phyloP scores from a whole-genome alignment of 2,113 vertebrate species.

The Lipotes vexillifer region DNA sequence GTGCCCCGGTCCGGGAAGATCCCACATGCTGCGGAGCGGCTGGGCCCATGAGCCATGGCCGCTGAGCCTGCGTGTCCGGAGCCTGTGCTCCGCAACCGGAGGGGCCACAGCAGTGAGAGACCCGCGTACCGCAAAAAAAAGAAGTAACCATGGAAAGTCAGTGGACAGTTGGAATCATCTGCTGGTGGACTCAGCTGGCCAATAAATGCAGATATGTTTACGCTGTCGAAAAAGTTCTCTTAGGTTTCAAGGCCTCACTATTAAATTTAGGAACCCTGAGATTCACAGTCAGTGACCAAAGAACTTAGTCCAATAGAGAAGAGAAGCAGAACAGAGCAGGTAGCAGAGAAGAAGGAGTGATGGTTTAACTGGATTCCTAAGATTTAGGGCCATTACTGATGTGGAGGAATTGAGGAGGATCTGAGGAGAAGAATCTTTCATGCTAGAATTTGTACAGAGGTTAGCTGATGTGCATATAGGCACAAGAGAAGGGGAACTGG shows the following conservation, averaged over 20 bases:
- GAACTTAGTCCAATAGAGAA: neutral
- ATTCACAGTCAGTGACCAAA: neutral
- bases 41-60: too few species aligned
- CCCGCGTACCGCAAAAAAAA: neutral
- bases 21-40: too few species aligned
- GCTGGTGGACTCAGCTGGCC: neutral
- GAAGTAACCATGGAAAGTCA: conserved; percentile 1
- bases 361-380: neutral
- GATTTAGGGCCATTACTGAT: neutral
- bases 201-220: neutral
- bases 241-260: neutral
- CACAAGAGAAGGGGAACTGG: neutral
- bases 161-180: neutral
- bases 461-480: neutral
- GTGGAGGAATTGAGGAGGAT: neutral
- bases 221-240: neutral
- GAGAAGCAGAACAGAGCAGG: neutral
- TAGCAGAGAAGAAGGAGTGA: neutral
- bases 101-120: too few species aligned
- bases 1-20: too few species aligned
- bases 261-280: neutral
- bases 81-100: too few species aligned
- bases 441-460: neutral
- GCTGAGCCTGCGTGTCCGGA: too few species aligned
- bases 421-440: neutral